Evolutionary conservation across 2,888 invertebrate genomes (phyloP).

Genomic region (Odontocerum albicorne): DNA sequence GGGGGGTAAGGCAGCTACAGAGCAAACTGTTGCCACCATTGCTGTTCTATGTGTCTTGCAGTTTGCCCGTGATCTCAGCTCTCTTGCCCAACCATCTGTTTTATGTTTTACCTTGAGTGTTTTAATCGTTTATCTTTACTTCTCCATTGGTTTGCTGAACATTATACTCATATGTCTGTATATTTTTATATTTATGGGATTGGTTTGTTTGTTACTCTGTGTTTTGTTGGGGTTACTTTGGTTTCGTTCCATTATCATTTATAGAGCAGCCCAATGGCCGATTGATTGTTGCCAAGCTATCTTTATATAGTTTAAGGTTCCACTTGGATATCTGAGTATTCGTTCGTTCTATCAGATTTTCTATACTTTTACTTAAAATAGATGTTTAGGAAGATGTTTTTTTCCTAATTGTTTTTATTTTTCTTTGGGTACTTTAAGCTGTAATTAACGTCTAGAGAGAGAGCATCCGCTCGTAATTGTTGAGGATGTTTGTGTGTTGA

Average conservation of each 20-base stretch:
- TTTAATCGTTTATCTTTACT: constrained; percentile 19
- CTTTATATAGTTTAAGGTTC: constrained; percentile 22
- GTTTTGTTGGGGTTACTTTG: constrained; percentile 55
- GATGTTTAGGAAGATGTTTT: constrained; percentile 30
- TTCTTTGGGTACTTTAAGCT: constrained; percentile 15
- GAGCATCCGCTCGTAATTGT: constrained; percentile 13
- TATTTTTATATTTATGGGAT: constrained; percentile 17
- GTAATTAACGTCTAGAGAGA: constrained; percentile 16
- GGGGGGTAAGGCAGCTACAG: constrained; percentile 78
- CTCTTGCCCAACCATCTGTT: constrained; percentile 26
- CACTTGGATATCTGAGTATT: constrained; percentile 22
- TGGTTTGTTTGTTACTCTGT: constrained; percentile 44
- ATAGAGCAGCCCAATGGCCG: constrained; percentile 60
- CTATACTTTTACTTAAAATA: constrained; percentile 26
- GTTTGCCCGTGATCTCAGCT: constrained; percentile 30
- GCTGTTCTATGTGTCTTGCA: constrained; percentile 18
- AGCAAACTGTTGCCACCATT: not conserved
- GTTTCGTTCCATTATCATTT: constrained; percentile 16
- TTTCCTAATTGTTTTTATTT: constrained; percentile 23
- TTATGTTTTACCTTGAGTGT: constrained; percentile 19
- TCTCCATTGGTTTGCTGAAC: constrained; percentile 9
- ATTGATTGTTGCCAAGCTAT: constrained; percentile 52
- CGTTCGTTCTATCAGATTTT: constrained; percentile 21
- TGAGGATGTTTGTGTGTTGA: constrained; percentile 12
- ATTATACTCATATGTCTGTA: not conserved